Evolutionary conservation across 2,888 invertebrate species (phyloP).

Genomic region (Heteromurus nitidus): DNA sequence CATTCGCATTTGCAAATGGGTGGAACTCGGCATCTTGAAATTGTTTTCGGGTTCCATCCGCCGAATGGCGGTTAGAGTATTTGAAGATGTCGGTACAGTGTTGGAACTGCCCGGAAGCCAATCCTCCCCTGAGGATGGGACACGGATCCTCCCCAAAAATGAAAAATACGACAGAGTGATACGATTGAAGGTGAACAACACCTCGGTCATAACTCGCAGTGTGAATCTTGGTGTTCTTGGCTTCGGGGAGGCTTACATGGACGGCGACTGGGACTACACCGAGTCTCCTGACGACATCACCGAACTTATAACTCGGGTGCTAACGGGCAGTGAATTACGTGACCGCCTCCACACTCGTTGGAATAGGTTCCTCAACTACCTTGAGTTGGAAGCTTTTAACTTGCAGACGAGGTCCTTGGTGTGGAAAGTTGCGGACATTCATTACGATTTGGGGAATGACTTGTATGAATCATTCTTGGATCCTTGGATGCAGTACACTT

Average conservation of each 20-base stretch:
- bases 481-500: neutral
- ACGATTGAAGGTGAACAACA: neutral
- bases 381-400: conserved; percentile 40
- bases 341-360: neutral
- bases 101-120: too few relatives aligned
- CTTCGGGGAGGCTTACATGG: conserved; percentile 3
- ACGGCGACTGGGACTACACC: neutral
- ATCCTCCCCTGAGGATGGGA: too few relatives aligned
- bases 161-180: neutral
- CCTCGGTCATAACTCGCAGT: neutral
- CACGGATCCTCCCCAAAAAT: neutral
- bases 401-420: conserved; percentile 31
- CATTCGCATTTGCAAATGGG: too few relatives aligned
- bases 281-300: neutral
- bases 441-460: conserved; percentile 29
- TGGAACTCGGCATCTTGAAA: too few relatives aligned
- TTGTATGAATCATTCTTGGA: neutral
- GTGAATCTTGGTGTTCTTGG: neutral
- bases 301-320: neutral
- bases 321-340: neutral
- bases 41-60: too few relatives aligned
- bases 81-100: too few relatives aligned
- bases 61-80: too few relatives aligned
- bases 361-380: conserved; percentile 36
- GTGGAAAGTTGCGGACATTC: conserved; percentile 36